Evolutionary conservation across 2,797 vertebrate species (phyloP), one percentile per base, ranked within the genome.

Genomic region (Mormyrops attenuatus): DNA sequence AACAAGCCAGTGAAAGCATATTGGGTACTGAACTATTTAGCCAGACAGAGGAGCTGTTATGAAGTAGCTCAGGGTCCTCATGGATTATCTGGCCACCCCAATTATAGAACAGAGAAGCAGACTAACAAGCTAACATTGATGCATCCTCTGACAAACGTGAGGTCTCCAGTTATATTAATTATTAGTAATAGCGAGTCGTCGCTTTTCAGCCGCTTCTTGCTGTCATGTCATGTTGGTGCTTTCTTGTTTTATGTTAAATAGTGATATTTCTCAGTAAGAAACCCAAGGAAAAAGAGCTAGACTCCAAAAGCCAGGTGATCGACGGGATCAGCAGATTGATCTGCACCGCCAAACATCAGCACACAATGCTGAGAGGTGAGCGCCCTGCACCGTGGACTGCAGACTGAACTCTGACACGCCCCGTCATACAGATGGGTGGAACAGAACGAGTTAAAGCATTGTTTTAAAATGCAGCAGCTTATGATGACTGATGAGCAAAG

Each of bases 251-350:
- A 85, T n/a, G 20, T 41, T 8, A 38, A 87, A 34, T 87, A 96
- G 95, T 96, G 89, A 96, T 96, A 89, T 96, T 96, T 87, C 94
- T 96, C 90, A 95, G 95, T 88, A 96, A 96, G 92, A 96, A 95
- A 91, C 93, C 84, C 0, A 95, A 94, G 90, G 95, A 96, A 88
- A 95, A 94, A 89, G 95, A 96, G 85, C 89, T 95, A 47, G 95
- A 96, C 92, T 95, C 95, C 0, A 94, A 94, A 90, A 96, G 95
- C 91, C 95, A 96, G 91, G 91, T 94, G 91, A 95, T 95, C 0
- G 95, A 96, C 53, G 95, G 95, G 55, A 96, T 96, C 92, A 96
- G 95, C 85, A 90, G 95, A 20, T 90, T 96, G 85, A 96, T 96
- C 93, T 96, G 95, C 88, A 95, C 95, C 0, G 95, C 95, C 91